Conservation (phyloP, 2,797 vertebrate species). For the Pteronotus mesoamericanus region DNA sequence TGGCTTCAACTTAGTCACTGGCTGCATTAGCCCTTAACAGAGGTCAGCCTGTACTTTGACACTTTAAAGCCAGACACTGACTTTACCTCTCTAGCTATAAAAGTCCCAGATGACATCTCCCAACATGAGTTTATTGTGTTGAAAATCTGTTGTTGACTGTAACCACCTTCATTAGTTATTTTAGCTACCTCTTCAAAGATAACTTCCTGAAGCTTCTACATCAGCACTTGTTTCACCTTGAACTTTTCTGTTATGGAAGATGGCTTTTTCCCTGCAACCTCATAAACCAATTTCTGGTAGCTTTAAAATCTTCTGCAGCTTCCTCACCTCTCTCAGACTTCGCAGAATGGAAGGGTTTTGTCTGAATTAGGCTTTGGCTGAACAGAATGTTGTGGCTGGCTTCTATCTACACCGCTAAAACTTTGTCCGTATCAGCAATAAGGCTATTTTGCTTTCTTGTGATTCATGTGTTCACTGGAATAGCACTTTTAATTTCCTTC, state of each 20-base stretch:
- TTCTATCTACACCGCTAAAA: neutral
- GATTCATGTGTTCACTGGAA: neutral
- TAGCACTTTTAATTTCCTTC: neutral
- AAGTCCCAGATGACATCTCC: neutral
- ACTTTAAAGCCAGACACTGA: neutral
- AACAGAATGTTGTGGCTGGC: neutral
- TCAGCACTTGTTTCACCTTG: no score
- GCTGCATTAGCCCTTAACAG: neutral
- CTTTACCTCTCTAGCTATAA: neutral
- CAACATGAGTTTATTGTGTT: neutral
- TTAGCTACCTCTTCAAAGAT: neutral
- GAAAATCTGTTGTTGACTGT: neutral
- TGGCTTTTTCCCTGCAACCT: neutral
- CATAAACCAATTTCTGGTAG: neutral
- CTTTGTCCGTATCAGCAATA: neutral
- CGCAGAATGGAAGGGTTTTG: neutral
- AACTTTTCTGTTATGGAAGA: neutral
- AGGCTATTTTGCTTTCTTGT: neutral
- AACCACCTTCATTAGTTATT: neutral
- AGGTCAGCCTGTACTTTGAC: neutral
- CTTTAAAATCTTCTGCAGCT: neutral
- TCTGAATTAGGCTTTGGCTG: neutral
- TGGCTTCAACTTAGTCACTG: neutral
- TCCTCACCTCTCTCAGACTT: neutral
- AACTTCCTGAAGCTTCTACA: neutral